Evolutionary conservation across 2,888 invertebrate species (phyloP).

Genomic region (Electrophaes corylata): DNA sequence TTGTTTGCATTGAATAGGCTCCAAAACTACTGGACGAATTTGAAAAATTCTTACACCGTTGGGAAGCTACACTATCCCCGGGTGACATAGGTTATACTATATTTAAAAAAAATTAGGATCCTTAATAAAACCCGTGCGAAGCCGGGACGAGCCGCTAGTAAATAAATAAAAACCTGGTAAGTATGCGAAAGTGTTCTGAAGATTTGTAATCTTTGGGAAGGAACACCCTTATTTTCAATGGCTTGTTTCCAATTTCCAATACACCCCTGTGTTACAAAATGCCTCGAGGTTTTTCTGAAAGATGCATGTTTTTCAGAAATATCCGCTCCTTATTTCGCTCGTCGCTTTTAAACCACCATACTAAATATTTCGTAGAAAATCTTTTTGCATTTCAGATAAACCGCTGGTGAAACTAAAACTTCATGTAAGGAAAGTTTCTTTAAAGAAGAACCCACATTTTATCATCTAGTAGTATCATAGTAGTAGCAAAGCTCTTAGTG

Average conservation of each 20-base stretch:
- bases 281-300: constrained; percentile 16
- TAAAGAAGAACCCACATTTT: neutral
- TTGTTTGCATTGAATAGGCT: too few relatives aligned
- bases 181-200: too few relatives aligned
- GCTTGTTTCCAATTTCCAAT: neutral
- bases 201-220: neutral
- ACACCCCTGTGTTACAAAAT: constrained; percentile 10
- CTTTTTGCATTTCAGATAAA: constrained; percentile 6
- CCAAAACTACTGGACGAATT: too few relatives aligned
- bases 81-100: too few relatives aligned
- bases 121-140: too few relatives aligned
- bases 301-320: constrained; percentile 21
- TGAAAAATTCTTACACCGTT: too few relatives aligned
- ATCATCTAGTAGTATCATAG: neutral
- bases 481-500: too few relatives aligned
- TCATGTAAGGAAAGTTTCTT: neutral
- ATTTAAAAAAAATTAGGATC: too few relatives aligned
- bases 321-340: constrained; percentile 3
- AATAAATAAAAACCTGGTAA: too few relatives aligned
- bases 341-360: constrained; percentile 10
- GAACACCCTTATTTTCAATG: neutral
- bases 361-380: neutral
- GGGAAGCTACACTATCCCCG: too few relatives aligned
- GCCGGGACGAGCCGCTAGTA: too few relatives aligned
- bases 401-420: constrained; percentile 8